Percentiles rank a stretch among this genome's conserved stretches.
phyloP scores from a whole-genome alignment of 2,797 vertebrate genomes.

The Jordanella pulchra region DNA sequence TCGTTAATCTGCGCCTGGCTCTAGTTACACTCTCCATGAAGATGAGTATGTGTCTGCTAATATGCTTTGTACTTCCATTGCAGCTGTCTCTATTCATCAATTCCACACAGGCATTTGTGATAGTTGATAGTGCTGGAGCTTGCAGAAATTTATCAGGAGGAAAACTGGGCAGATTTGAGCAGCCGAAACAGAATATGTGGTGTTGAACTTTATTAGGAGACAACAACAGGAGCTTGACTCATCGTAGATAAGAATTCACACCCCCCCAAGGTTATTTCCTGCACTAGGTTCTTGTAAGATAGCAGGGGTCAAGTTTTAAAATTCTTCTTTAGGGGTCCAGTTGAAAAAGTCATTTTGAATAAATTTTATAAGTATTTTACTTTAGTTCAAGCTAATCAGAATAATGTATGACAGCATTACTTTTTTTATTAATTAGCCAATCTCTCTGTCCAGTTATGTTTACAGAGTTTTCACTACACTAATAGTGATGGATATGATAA shows the following conservation, averaged over 20 bases:
- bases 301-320: slow-evolving; percentile 42
- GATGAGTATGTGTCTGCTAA: slow-evolving; percentile 26
- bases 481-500: background rate
- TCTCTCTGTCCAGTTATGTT: background rate
- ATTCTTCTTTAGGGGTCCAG: slow-evolving; percentile 19
- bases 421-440: background rate
- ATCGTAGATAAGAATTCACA: slow-evolving; percentile 51
- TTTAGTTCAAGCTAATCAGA: slow-evolving; percentile 26
- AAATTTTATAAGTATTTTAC: background rate
- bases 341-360: slow-evolving; percentile 33
- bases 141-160: slow-evolving; percentile 18
- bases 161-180: slow-evolving; percentile 5
- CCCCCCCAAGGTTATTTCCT: slow-evolving; percentile 22
- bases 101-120: slow-evolving; percentile 41
- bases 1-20: slow-evolving; percentile 62
- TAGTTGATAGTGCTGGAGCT: slow-evolving; percentile 24
- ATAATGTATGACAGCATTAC: background rate
- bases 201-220: slow-evolving; percentile 23
- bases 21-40: slow-evolving; percentile 50
- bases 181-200: slow-evolving; percentile 39
- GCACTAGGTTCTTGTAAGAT: slow-evolving; percentile 29
- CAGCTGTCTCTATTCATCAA: slow-evolving; percentile 64
- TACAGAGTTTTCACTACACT: background rate
- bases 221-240: slow-evolving; percentile 37
- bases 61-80: slow-evolving; percentile 55